Evolutionary conservation across 2,113 vertebrate species (phyloP).

Genomic region (Zosterops japonicus): DNA sequence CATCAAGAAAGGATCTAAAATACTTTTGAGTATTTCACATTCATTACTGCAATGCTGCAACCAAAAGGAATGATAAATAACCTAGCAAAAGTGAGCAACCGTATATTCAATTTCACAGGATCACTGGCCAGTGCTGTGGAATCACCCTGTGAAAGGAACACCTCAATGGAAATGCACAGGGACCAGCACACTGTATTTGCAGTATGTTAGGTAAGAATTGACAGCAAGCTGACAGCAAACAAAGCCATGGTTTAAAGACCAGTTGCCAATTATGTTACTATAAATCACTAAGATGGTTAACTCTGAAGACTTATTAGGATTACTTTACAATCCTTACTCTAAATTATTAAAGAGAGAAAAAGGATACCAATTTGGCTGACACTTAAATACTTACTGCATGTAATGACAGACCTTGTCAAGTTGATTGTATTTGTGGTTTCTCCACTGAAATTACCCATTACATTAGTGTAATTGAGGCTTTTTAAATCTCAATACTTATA

Average conservation of each 20-base stretch:
- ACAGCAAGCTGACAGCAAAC: background rate
- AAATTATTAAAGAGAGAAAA: background rate
- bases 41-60: background rate
- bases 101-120: background rate
- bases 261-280: background rate
- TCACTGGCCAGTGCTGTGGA: background rate
- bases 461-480: background rate
- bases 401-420: background rate
- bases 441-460: background rate
- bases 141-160: background rate
- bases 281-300: background rate
- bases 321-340: background rate
- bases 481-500: background rate
- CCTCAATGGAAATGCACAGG: background rate
- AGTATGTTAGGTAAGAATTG: background rate
- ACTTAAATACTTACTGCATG: background rate
- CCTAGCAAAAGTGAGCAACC: background rate
- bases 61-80: background rate
- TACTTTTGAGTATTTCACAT: background rate
- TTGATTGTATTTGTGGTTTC: background rate
- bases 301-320: background rate
- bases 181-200: background rate
- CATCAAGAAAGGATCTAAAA: background rate
- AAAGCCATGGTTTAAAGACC: background rate
- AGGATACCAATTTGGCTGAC: background rate